Base-by-base conservation (phyloP, 1,140 invertebrate genomes). In the Lycorma delicatula region DNA sequence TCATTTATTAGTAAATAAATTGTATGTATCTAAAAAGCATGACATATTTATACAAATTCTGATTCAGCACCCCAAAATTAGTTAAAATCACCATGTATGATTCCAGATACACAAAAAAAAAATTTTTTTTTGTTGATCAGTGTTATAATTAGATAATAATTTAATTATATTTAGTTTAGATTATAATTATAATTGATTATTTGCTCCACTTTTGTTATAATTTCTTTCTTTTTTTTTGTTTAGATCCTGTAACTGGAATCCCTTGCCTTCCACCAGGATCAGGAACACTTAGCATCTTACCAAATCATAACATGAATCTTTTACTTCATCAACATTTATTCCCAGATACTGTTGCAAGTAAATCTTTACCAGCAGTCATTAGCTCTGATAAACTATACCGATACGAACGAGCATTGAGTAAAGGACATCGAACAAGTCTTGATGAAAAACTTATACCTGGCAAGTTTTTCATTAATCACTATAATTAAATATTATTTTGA, bases 311-410 rank as follows among this genome's bases (percentile, higher is more conserved):
- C 72, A 83, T 85, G 69, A 94, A 93, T 73, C 77, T 87, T 60
- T 81, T 91, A 72, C 71, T 93, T 13, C 87, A 89, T 67, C 79
- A 84, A 62, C 81, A 85, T 70, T 77, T 89, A 36, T 84, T 86
- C 71, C 84, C 86, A 20, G 81, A 86, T 4, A 31, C 36, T 20
- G 28, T 56, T 2, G 7, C 23, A 9, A 36, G n/a, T 13, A 56
- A 22, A 23, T 23, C 36, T 13, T 22, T 54, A 38, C 61, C 34
- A 23, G 27, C 53, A 13, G 61, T 56, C 11, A 56, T 60, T 50
- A 53, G 49, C 16, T 38, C 47, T 4, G 49, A 56, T 28, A 62
- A 71, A 51, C 70, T 72, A 50, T 66, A 77, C 64, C 71, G 81
- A 59, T 82, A 82, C 60, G 79, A 82, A 65, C 71, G 80, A 56